Evolutionary conservation across 2,113 vertebrate species (phyloP).

Genomic region (Puffinus mauretanicus): DNA sequence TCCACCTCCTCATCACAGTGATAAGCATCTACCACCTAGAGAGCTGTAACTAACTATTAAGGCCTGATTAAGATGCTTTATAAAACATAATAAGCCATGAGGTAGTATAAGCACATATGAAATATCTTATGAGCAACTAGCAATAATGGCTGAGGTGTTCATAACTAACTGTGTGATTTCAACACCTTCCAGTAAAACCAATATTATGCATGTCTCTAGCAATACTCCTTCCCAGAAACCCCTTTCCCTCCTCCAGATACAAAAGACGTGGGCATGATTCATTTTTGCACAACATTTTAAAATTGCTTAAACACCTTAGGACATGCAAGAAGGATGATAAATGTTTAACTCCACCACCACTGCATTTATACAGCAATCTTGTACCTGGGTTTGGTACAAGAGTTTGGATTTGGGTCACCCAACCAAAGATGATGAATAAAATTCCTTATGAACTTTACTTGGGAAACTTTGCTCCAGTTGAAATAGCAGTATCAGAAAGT

Average conservation of each 20-base stretch:
- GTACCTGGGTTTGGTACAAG: not conserved
- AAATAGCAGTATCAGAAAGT: not conserved
- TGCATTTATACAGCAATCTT: not conserved
- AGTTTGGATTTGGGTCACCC: not conserved
- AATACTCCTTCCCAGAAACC: not conserved
- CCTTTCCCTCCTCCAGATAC: not conserved
- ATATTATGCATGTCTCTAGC: not conserved
- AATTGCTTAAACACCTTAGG: not conserved
- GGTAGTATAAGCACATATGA: slow-evolving; percentile 24
- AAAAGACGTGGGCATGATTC: not conserved
- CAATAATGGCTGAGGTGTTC: not conserved
- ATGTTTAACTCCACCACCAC: not conserved
- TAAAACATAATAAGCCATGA: slow-evolving; percentile 3
- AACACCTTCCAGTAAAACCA: not conserved
- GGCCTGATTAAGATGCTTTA: slow-evolving; percentile 14
- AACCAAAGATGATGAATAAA: not conserved
- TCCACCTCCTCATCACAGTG: not conserved
- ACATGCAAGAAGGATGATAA: not conserved
- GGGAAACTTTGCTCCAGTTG: not conserved
- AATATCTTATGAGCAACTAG: not conserved
- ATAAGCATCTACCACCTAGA: slow-evolving; percentile 42
- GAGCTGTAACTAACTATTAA: slow-evolving; percentile 37
- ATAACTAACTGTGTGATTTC: slow-evolving; percentile 18
- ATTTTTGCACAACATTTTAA: not conserved
- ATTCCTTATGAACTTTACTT: not conserved